These are phyloP conservation scores for Andrena minutula DNA, from an alignment of 2,888 invertebrate species.

Conservation along the genomic window DNA sequence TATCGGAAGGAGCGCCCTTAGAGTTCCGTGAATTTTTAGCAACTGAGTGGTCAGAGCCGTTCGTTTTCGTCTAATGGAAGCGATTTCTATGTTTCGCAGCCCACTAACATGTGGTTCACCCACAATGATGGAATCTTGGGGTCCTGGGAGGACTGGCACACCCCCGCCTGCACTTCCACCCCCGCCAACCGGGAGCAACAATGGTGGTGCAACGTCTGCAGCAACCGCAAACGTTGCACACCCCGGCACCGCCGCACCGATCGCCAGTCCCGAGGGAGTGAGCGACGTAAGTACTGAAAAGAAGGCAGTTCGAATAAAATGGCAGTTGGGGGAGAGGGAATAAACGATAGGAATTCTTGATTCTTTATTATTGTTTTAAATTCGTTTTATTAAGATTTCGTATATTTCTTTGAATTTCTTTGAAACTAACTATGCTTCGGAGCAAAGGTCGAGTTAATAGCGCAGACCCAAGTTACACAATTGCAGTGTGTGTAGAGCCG, in stretches of 20 bases:
- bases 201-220: constrained; percentile 75
- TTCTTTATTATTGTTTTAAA: no score
- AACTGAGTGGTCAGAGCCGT: not conserved
- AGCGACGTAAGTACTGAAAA: constrained; percentile 79
- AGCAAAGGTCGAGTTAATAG: constrained; percentile 41
- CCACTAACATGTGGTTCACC: constrained; percentile 86
- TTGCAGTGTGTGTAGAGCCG: constrained; percentile 29
- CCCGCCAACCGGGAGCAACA: constrained; percentile 75
- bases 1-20: not conserved
- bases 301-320: not conserved
- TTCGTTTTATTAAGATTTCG: not conserved
- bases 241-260: constrained; percentile 82
- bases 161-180: constrained; percentile 78
- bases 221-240: constrained; percentile 72
- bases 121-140: constrained; percentile 86
- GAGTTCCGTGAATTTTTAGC: not conserved
- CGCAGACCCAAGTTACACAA: constrained; percentile 44
- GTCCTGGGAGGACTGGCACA: constrained; percentile 79
- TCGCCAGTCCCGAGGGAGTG: constrained; percentile 85
- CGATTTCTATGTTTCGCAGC: constrained; percentile 76
- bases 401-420: no score
- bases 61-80: constrained; percentile 45
- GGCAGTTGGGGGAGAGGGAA: not conserved
- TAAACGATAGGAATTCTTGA: not conserved
- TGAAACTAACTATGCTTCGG: not conserved